Conservation (phyloP, 2,888 invertebrate species). For the Merodon equestris region DNA sequence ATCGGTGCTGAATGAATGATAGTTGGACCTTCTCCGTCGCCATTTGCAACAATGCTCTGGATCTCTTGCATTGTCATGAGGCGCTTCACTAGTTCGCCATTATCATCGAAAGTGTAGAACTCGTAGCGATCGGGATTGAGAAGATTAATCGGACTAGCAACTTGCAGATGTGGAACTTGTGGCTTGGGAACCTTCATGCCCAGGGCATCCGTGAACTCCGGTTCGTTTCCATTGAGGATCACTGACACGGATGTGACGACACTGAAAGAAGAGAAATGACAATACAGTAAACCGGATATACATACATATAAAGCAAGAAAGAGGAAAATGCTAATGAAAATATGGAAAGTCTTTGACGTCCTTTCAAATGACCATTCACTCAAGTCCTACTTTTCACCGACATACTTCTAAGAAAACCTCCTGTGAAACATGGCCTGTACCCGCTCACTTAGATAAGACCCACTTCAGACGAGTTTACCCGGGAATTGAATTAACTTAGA, state of each 20-base stretch:
- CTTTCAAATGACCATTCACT: too few species aligned
- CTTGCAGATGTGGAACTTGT: slow-evolving; percentile 81
- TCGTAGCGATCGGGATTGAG: slow-evolving; percentile 91
- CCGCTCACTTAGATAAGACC: too few species aligned
- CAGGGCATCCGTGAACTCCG: slow-evolving; percentile 84
- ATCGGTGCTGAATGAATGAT: slow-evolving; percentile 75
- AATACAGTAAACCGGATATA: not conserved
- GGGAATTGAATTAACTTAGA: too few species aligned
- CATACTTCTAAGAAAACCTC: too few species aligned
- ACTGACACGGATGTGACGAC: slow-evolving; percentile 84
- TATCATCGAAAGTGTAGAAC: slow-evolving; percentile 92
- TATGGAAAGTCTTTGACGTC: not conserved
- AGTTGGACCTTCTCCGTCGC: slow-evolving; percentile 83
- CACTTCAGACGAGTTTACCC: too few species aligned
- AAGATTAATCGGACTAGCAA: slow-evolving; percentile 89
- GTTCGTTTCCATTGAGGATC: slow-evolving; percentile 81
- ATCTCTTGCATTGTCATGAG: slow-evolving; percentile 92
- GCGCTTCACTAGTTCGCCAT: slow-evolving; percentile 89
- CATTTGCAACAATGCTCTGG: slow-evolving; percentile 90
- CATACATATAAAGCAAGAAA: too few species aligned
- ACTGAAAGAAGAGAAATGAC: slow-evolving; percentile 75
- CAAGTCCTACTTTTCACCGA: not conserved
- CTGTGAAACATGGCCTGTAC: too few species aligned
- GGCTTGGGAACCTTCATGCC: slow-evolving; percentile 85
- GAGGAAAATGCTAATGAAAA: too few species aligned